Percentiles rank a stretch among this genome's conserved stretches.
Evolutionary conservation across 2,888 invertebrate genomes (phyloP).

Genomic region (Philhelius pedissequus): DNA sequence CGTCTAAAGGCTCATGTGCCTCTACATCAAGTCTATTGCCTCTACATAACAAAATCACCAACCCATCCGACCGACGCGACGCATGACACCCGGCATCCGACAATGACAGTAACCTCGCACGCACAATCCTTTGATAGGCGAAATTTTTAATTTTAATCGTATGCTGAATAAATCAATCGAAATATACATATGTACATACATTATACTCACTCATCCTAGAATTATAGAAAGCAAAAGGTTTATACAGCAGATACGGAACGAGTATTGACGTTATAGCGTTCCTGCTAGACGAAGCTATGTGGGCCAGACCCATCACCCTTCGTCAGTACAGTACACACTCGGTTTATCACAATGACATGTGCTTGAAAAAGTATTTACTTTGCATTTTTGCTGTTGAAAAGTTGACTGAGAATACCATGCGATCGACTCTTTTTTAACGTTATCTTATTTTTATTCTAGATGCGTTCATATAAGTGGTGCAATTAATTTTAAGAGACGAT

Average conservation of each 20-base stretch:
- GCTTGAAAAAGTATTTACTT: conserved; percentile 46
- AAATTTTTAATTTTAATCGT: conserved; percentile 61
- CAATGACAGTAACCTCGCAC: conserved; percentile 1
- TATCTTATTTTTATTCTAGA: neutral
- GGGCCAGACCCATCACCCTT: conserved; percentile 38
- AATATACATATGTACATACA: too few species aligned
- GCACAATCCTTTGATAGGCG: conserved; percentile 31
- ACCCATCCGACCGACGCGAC: neutral
- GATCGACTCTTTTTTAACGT: neutral
- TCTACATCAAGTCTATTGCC: neutral
- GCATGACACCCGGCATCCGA: neutral
- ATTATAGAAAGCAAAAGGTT: neutral
- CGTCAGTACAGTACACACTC: conserved; percentile 48
- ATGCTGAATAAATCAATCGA: conserved; percentile 53
- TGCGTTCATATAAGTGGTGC: neutral
- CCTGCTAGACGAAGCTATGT: neutral
- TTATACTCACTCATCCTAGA: neutral
- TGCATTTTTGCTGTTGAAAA: conserved; percentile 5
- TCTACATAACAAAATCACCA: neutral
- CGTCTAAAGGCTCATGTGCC: neutral
- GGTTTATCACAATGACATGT: conserved; percentile 57
- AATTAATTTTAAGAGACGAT: too few species aligned
- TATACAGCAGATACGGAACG: neutral
- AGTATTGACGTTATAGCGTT: neutral
- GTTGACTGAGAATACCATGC: neutral